Evolutionary conservation across 2,113 vertebrate species (phyloP).

Genomic region (Stictonetta naevosa): DNA sequence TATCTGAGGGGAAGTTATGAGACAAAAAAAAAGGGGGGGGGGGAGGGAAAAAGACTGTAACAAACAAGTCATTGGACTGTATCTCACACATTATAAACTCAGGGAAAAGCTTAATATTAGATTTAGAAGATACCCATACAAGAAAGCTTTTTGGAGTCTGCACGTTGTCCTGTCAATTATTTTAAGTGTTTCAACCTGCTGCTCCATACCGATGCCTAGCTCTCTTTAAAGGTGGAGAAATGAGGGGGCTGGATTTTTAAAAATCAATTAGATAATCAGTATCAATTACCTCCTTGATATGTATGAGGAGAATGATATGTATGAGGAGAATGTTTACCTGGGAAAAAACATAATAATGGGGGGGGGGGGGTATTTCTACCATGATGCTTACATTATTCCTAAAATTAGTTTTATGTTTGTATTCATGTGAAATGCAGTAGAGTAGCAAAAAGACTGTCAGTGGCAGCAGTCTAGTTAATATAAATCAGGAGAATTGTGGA

Average conservation of each 20-base stretch:
- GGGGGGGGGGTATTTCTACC: not conserved
- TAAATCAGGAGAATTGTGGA: not conserved
- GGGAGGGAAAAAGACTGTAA: not conserved
- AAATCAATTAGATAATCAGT: not conserved
- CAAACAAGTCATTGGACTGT: not conserved
- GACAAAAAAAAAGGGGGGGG: too few relatives aligned
- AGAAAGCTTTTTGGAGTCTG: not conserved
- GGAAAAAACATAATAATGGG: not conserved
- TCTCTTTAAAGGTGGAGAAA: not conserved
- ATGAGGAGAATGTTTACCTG: not conserved
- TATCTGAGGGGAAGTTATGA: not conserved
- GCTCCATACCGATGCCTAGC: not conserved
- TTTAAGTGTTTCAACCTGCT: not conserved
- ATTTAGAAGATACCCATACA: not conserved
- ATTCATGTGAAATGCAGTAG: not conserved
- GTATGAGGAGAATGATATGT: not conserved
- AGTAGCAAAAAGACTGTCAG: not conserved
- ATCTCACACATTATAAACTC: not conserved
- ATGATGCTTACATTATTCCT: not conserved
- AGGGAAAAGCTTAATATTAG: not conserved
- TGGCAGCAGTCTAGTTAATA: not conserved
- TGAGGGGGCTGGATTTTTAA: not conserved
- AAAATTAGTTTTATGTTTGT: not conserved
- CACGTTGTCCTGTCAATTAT: not conserved
- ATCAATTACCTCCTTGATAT: not conserved